Base-by-base conservation (phyloP, 2,888 invertebrate genomes). In the Eupithecia subfuscata region DNA sequence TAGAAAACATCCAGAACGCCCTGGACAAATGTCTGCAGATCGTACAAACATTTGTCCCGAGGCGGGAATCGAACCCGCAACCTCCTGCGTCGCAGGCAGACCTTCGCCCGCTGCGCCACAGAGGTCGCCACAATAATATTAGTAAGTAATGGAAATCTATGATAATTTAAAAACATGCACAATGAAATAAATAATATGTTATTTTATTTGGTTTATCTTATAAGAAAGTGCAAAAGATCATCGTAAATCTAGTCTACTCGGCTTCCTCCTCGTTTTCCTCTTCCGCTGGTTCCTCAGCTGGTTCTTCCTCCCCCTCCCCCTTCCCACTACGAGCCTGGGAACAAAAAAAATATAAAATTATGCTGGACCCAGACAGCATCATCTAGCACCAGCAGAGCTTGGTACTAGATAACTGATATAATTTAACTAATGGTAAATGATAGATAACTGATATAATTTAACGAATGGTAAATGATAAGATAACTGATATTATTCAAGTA, bases 251-350 rank as follows among this genome's bases (percentile, higher is more conserved):
- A 18, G 18, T 34, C 34, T 64, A 64, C 34, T 64, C 64, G 18
- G 64, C 34, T 64, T 64, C 34, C 64, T 64, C 34, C 18, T 34
- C 34, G 9, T 30, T 34, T 30, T 30, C 64, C 5, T 64, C 64
- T 64, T 64, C 63, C 22, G 22, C 11, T 22, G 56, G 56, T 56
- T 56, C 56, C 11, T 56, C 60, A 1, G 60, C 14, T 14, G 60
- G 5, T 60, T 60, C 56, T 56, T 56, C 64, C 34, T 64, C 64
- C 34, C 34, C 64, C 12, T 64, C 64, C 8, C 7, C 64, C 4
- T 64, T 64, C 12, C 64, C 64, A 64, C 64, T 64, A 4, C 64
- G 64, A 64, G 64, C 18, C 64, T 64, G 64, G 18, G 2, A 64
- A 64, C 30, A 64, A 64, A 64, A 34, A 18, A 14, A 25, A 12